Evolutionary conservation across 1,140 invertebrate species (phyloP).

Genomic region (Drosophila erecta): DNA sequence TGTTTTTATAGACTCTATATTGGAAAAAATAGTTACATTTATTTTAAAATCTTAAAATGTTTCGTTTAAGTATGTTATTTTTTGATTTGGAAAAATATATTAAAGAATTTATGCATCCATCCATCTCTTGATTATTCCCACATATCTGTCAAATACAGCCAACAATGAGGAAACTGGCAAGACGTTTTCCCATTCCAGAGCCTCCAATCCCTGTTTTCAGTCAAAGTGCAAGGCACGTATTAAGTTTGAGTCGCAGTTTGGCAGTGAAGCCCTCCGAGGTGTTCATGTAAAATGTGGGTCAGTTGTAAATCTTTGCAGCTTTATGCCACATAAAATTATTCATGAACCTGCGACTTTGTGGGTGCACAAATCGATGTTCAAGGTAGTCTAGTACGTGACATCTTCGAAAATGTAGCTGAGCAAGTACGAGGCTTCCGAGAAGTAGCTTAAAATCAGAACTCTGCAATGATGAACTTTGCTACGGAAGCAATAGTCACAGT

Average conservation of each 20-base stretch:
- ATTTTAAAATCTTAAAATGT: not conserved
- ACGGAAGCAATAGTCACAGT: too few relatives aligned
- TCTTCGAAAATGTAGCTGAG: not conserved
- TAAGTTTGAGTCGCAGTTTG: slow-evolving; percentile 31
- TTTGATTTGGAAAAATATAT: too few relatives aligned
- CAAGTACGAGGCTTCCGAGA: not conserved
- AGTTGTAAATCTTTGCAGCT: slow-evolving; percentile 59
- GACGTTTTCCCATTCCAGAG: not conserved
- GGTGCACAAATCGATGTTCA: slow-evolving; percentile 43
- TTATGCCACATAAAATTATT: slow-evolving; percentile 48
- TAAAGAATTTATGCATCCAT: not conserved
- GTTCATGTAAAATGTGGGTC: slow-evolving; percentile 62
- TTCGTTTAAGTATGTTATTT: too few relatives aligned
- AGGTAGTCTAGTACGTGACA: slow-evolving; percentile 43
- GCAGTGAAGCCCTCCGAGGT: slow-evolving; percentile 10
- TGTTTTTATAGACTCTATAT: not conserved
- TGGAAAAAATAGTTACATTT: not conserved
- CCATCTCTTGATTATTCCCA: slow-evolving; percentile 27
- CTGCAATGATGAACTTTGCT: not conserved
- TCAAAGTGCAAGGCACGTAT: slow-evolving; percentile 34
- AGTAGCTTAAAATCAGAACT: not conserved
- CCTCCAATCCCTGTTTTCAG: slow-evolving; percentile 22
- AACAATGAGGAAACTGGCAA: slow-evolving; percentile 55
- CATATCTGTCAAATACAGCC: slow-evolving; percentile 21
- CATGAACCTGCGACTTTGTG: slow-evolving; percentile 45